Base-by-base conservation (phyloP, 2,888 invertebrate genomes). In the Caenorhabditis angaria region DNA sequence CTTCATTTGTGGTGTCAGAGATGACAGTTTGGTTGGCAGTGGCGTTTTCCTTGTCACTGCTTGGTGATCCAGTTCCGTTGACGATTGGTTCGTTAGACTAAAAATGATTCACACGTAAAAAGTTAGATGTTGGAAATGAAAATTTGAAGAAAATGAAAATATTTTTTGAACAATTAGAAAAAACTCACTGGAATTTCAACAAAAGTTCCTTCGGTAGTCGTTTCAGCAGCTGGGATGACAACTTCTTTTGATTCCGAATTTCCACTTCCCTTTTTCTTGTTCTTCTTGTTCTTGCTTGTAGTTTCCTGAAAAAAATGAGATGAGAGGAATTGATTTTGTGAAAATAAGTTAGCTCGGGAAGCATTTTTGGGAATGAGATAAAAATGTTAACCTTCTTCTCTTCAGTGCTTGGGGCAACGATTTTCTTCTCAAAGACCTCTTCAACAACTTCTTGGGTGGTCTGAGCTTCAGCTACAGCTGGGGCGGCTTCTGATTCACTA, bases 11-110 rank as follows among this genome's bases (percentile, higher is more conserved):
- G 24, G 60, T 57, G 55, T 60, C 68, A 50, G 59, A 57, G 50
- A 18, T 18, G 41, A 18, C 41, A 18, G 41, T 12, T 41, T 41
- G 41, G 14, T 6, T 14, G 29, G 12, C 8, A 53, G 54, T 59
- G 48, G 65, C 60, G 48, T 69, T 73, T 69, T 73, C 73, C 62
- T 73, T 73, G 60, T 72, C 71, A 29, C 71, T 72, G 63, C 67
- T 64, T 48, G 71, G 71, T 3, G 71, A 72, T 64, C 63, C 66
- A 54, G 66, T 71, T 25, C 61, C 61, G 5, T 56, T 58, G 20
- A 60, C 63, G 20, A 53, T 53, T 25, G 32, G 53, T n/a, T n/a
- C 27, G 47, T 58, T 58, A 14, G 25, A 14, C 54, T 54, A 41
- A 14, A 41, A 41, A 41, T 10, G 3, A 14, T 18, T 18, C 41